Evolutionary conservation across 2,797 vertebrate species (phyloP).

Genomic region (Lepilemur septentrionalis): DNA sequence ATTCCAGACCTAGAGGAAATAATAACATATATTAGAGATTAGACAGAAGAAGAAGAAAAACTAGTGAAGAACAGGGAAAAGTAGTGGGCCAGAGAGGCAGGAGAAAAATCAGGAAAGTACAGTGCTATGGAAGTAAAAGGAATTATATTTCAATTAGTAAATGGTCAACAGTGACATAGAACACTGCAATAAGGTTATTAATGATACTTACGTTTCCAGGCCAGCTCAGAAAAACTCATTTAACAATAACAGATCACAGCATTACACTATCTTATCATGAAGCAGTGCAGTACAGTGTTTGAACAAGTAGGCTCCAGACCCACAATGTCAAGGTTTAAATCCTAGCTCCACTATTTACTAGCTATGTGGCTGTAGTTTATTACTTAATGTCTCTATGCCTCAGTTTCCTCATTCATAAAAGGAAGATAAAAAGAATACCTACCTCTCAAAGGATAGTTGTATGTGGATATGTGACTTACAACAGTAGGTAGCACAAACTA

Average conservation of each 20-base stretch:
- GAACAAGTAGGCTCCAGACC: neutral
- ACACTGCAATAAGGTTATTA: neutral
- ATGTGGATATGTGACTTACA: neutral
- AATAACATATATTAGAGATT: neutral
- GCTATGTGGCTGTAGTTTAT: neutral
- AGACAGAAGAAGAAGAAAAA: neutral
- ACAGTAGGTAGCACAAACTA: neutral
- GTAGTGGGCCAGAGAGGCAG: neutral
- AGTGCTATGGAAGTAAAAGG: constrained; percentile 18
- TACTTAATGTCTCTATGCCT: neutral
- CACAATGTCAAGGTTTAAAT: neutral
- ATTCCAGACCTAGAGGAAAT: neutral
- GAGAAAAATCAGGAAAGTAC: constrained; percentile 18
- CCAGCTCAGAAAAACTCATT: neutral
- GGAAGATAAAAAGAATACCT: neutral
- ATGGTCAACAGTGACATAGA: neutral
- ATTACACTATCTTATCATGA: neutral
- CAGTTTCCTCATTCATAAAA: constrained; percentile 32
- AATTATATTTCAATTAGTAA: neutral
- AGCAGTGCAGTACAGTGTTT: neutral
- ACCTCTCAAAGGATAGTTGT: neutral
- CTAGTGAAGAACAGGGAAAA: constrained; percentile 19
- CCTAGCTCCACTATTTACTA: neutral
- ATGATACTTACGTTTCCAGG: neutral
- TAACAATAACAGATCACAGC: neutral